Evolutionary conservation across 2,797 vertebrate genomes (phyloP).

Genomic region (Notamacropus eugenii): DNA sequence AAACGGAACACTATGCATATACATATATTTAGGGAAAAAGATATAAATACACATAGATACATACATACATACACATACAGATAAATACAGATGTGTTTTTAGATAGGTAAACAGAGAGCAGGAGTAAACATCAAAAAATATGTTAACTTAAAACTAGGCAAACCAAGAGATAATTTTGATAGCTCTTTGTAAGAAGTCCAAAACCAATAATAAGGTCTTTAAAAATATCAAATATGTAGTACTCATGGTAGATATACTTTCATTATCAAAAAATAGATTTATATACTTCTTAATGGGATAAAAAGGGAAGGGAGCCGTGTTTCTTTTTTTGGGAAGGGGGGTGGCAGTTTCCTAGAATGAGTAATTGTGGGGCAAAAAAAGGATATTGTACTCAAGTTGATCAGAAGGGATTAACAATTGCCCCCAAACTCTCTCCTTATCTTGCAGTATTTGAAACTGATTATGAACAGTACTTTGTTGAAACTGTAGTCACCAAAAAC

Average conservation of each 20-base stretch:
- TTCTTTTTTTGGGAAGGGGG: too few relatives aligned
- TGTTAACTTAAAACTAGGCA: not conserved
- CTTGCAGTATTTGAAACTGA: not conserved
- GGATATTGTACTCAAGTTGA: not conserved
- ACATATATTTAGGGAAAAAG: not conserved
- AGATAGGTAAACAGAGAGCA: not conserved
- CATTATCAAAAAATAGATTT: not conserved
- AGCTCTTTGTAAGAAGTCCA: not conserved
- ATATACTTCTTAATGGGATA: not conserved
- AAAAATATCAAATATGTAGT: not conserved
- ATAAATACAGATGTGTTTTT: not conserved
- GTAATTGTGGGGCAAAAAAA: not conserved
- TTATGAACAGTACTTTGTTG: not conserved
- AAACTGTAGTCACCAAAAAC: not conserved
- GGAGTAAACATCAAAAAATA: not conserved
- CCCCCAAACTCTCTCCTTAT: not conserved
- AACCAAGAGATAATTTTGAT: not conserved
- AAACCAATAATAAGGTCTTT: not conserved
- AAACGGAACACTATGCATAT: not conserved
- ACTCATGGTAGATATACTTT: not conserved
- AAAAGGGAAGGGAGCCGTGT: not conserved
- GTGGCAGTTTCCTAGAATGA: not conserved
- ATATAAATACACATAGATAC: too few relatives aligned
- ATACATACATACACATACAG: not conserved
- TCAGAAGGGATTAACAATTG: not conserved